phyloP scores from a whole-genome alignment of 2,888 invertebrate genomes.

The Polyommatus icarus region DNA sequence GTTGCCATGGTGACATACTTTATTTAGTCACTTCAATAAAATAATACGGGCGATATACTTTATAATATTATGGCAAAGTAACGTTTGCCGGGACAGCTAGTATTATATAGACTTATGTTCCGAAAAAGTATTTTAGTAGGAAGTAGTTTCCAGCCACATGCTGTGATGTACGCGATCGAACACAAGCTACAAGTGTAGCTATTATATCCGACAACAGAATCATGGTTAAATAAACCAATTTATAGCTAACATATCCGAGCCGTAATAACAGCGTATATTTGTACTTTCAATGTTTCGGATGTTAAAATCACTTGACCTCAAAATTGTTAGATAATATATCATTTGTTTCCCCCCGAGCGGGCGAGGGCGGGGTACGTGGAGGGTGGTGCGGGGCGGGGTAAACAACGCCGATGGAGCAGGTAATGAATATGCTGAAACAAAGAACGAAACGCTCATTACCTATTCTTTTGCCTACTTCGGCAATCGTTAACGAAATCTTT shows the following conservation, averaged over 20 bases:
- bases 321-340: constrained; percentile 65
- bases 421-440: constrained; percentile 77
- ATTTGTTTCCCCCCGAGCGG: constrained; percentile 63
- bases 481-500: constrained; percentile 55
- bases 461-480: constrained; percentile 69
- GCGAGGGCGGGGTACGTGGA: constrained; percentile 41
- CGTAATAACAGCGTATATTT: constrained; percentile 44
- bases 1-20: too few species aligned
- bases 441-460: constrained; percentile 70
- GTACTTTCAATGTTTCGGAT: constrained; percentile 59
- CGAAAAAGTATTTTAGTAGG: too few species aligned
- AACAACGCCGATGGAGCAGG: constrained; percentile 64
- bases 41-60: too few species aligned
- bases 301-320: constrained; percentile 65
- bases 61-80: too few species aligned
- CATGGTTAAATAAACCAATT: not conserved
- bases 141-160: too few species aligned
- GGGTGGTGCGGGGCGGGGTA: constrained; percentile 45
- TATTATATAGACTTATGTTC: too few species aligned
- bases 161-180: too few species aligned
- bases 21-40: too few species aligned
- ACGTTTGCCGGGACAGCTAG: too few species aligned
- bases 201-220: not conserved
- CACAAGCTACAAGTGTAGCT: not conserved
- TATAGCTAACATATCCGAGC: not conserved